phyloP scores from a whole-genome alignment of 2,113 vertebrate species.

The Camelus dromedarius region DNA sequence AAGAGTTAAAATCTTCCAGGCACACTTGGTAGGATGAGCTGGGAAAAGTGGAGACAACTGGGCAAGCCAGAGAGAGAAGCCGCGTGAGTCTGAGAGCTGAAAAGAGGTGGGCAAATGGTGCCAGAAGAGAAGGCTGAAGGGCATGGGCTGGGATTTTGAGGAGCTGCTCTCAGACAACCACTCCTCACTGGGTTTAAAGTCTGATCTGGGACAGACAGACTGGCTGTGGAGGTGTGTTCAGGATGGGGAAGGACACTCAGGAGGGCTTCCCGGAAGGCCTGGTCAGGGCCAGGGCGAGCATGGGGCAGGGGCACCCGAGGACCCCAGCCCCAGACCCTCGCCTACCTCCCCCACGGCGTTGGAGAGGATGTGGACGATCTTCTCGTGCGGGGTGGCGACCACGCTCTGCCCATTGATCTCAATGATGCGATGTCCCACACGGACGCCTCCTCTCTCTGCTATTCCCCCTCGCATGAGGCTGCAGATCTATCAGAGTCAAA shows the following conservation, averaged over 20 bases:
- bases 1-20: background rate
- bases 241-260: background rate
- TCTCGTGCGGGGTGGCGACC: constrained; percentile 97
- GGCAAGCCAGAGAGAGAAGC: background rate
- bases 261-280: background rate
- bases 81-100: background rate
- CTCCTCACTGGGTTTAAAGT: rapidly evolving
- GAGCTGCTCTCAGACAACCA: background rate
- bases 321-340: background rate
- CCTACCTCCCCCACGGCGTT: constrained; percentile 97
- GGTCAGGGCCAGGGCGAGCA: background rate
- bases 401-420: constrained; percentile 99
- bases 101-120: background rate
- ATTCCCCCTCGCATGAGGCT: constrained; percentile 99
- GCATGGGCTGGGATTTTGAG: rapidly evolving
- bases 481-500: constrained; percentile 91
- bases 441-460: constrained; percentile 96
- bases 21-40: background rate
- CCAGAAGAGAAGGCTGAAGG: background rate
- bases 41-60: background rate
- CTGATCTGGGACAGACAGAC: background rate
- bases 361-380: constrained; percentile 98
- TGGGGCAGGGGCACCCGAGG: rapidly evolving
- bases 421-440: constrained; percentile 98
- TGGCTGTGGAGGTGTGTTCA: too few relatives aligned